Percentiles rank a stretch among this genome's conserved stretches.
Evolutionary conservation across 2,888 invertebrate genomes (phyloP).

Genomic region (Eupithecia pulchellata): DNA sequence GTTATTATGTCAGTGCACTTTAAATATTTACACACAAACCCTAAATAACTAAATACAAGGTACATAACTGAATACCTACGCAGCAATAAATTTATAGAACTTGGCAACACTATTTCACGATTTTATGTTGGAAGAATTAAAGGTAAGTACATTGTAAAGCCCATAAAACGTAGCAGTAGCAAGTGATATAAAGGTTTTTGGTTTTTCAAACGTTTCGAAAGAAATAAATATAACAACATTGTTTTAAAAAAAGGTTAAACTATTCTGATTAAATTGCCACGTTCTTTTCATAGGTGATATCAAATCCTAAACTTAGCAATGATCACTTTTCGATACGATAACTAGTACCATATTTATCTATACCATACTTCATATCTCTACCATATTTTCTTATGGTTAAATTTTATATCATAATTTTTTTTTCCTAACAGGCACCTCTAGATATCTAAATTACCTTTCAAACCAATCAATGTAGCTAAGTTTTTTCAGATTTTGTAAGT

Average conservation of each 20-base stretch:
- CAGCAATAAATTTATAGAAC: slow-evolving; percentile 14
- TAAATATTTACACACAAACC: slow-evolving; percentile 74
- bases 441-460: not conserved
- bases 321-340: slow-evolving; percentile 26
- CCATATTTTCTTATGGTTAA: not conserved
- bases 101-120: slow-evolving; percentile 3
- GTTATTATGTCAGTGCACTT: slow-evolving; percentile 68
- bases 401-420: not conserved
- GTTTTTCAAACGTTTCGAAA: not conserved
- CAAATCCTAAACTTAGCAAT: slow-evolving; percentile 28
- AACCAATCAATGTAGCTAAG: not conserved
- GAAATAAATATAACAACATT: not conserved
- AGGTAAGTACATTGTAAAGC: not conserved
- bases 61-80: slow-evolving; percentile 62
- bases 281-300: slow-evolving; percentile 1
- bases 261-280: slow-evolving; percentile 2
- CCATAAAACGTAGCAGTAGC: not conserved
- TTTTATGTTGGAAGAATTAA: not conserved
- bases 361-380: too few species aligned
- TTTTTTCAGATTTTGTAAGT: too few species aligned
- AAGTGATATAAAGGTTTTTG: not conserved
- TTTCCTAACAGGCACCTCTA: slow-evolving; percentile 6
- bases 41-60: slow-evolving; percentile 67
- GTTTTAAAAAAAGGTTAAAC: not conserved
- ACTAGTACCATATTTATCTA: not conserved